phyloP scores from a whole-genome alignment of 1,140 invertebrate species.

The Drosophila elegans region DNA sequence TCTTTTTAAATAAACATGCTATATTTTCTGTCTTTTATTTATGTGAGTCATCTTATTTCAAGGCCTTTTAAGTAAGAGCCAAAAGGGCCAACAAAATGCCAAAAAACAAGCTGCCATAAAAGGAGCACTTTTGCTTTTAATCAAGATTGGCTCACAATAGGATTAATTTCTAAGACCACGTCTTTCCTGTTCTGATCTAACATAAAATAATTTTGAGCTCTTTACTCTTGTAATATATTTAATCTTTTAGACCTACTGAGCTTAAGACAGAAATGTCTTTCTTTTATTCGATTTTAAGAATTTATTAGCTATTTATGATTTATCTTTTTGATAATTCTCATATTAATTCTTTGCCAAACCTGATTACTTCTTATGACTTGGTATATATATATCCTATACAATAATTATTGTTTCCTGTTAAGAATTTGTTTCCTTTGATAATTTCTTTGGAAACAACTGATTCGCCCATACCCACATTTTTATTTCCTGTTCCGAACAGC shows the following conservation, averaged over 20 bases:
- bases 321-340: no score
- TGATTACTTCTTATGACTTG: neutral
- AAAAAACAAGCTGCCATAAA: slow-evolving; percentile 16
- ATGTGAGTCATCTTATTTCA: slow-evolving; percentile 10
- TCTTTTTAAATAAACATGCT: no score
- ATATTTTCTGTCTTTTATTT: neutral
- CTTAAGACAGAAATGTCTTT: no score
- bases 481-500: slow-evolving; percentile 24
- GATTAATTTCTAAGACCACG: no score
- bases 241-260: no score
- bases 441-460: neutral
- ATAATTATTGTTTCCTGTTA: neutral
- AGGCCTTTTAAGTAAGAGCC: neutral
- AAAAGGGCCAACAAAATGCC: neutral
- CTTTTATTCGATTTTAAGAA: no score
- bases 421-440: neutral
- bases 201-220: no score
- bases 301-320: no score
- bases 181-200: no score
- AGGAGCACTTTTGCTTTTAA: slow-evolving; percentile 24
- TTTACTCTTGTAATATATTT: no score
- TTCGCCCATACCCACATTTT: slow-evolving; percentile 11
- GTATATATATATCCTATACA: neutral
- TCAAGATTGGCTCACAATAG: slow-evolving; percentile 1
- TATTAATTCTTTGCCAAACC: neutral